Percentiles rank a stretch among this genome's conserved stretches.
Evolutionary conservation across 2,888 invertebrate genomes (phyloP).

Genomic region (Tridacna gigas): DNA sequence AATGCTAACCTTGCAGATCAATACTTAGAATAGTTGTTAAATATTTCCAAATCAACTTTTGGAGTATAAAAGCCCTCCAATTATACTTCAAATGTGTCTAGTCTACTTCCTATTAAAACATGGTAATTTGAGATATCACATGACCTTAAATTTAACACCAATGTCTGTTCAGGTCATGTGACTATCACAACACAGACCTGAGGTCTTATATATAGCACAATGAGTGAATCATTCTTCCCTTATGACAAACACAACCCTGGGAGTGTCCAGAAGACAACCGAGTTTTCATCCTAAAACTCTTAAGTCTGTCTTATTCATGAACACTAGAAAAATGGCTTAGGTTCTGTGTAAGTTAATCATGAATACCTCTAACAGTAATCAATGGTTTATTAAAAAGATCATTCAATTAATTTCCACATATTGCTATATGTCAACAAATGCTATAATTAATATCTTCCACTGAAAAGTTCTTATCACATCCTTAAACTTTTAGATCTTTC

Average conservation of each 20-base stretch:
- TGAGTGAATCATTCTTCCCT: constrained; percentile 17
- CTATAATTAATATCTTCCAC: constrained; percentile 17
- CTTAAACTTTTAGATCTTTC: constrained; percentile 16
- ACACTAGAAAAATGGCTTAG: constrained; percentile 2
- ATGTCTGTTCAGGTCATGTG: constrained; percentile 12
- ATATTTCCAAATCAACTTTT: too few relatives aligned
- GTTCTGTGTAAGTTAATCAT: constrained; percentile 9
- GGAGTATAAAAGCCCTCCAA: constrained; percentile 4
- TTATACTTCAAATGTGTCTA: constrained; percentile 1
- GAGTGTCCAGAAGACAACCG: background rate
- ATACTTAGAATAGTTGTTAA: too few relatives aligned
- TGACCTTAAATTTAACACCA: background rate
- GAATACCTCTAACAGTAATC: background rate
- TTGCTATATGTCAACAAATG: constrained; percentile 24
- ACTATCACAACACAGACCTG: constrained; percentile 31
- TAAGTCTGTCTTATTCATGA: background rate
- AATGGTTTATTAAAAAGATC: constrained; percentile 12
- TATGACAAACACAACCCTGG: constrained; percentile 20
- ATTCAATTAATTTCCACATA: constrained; percentile 23
- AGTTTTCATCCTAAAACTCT: background rate
- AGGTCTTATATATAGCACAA: constrained; percentile 54
- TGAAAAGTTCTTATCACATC: constrained; percentile 13
- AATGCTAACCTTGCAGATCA: too few relatives aligned
- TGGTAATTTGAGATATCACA: background rate
- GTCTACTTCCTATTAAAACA: constrained; percentile 19